Evolutionary conservation across 2,888 invertebrate species (phyloP), one percentile per base, ranked within the genome.

Genomic region (Melikaiella ostensackeni): DNA sequence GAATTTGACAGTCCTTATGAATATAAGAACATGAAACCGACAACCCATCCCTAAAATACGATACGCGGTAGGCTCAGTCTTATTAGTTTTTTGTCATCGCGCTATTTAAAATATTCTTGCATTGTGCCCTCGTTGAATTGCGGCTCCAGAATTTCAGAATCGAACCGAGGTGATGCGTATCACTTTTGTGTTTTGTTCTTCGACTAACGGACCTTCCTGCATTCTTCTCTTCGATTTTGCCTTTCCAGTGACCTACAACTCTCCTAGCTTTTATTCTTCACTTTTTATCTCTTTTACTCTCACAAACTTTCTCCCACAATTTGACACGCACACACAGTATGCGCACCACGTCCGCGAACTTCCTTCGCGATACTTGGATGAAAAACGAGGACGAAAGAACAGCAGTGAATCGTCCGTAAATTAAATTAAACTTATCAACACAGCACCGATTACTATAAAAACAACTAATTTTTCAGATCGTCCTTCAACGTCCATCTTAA

Each of bases 21-120:
- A 30, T 50, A 50, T 50, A 50, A 70, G 70, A 70, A 50, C n/a
- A 24, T 30, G 50, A 21, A 21, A 50, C 30, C 70, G 13, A 70
- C 70, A 70, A 70, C 30, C 33, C 50, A 55, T 30, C 50, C 33
- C 50, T 70, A 70, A 70, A 70, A 70, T 70, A 70, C 70, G 50
- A 30, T 70, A 75, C 79, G 77, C 89, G 86, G 86, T 85, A 88
- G 89, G 88, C 85, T 90, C 89, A 90, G 90, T 90, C 90, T 90
- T 90, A 90, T 89, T 83, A 86, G 84, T 83, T 73, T 79, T 84
- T 84, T 83, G 83, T 86, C 84, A 83, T 86, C 84, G 84, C 81
- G 75, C 79, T 81, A 79, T 73, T 64, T 59, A 21, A 77, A 66
- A 74, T 80, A 79, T 84, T 82, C 83, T 86, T 80, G 84, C 85